Percentiles rank a stretch among this genome's conserved stretches.
phyloP scores from a whole-genome alignment of 2,888 invertebrate species.

The Chirona hameri region DNA sequence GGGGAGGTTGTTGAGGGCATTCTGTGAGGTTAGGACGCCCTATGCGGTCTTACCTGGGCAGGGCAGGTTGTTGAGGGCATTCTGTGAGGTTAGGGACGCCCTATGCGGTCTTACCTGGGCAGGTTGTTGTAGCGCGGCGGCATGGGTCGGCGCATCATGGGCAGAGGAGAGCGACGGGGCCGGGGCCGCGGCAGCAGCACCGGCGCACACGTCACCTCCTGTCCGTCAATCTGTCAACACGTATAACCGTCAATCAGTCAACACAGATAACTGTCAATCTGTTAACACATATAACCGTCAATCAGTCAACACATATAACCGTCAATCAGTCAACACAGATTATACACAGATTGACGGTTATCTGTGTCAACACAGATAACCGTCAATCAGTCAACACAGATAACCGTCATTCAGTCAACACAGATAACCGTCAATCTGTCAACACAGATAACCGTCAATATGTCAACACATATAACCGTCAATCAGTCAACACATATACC shows the following conservation, averaged over 20 bases:
- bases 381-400: no score
- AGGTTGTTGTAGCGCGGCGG: conserved; percentile 42
- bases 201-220: conserved; percentile 93
- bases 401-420: no score
- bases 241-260: not conserved
- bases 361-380: no score
- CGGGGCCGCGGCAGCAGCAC: conserved; percentile 61
- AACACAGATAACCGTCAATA: no score
- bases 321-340: not conserved
- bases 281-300: not conserved
- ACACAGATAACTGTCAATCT: not conserved
- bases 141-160: conserved; percentile 37
- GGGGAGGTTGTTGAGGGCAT: no score
- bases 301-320: not conserved
- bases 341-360: no score
- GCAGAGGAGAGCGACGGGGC: conserved; percentile 38
- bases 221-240: conserved; percentile 84
- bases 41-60: no score
- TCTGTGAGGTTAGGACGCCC: no score
- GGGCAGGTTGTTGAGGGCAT: no score
- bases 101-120: conserved; percentile 43
- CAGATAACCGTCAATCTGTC: no score
- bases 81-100: no score
- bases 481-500: not conserved
- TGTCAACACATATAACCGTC: no score